Percentiles rank a stretch among this genome's conserved stretches.
Conservation (phyloP, 1,140 invertebrate species). For the Oscheius sp. region DNA sequence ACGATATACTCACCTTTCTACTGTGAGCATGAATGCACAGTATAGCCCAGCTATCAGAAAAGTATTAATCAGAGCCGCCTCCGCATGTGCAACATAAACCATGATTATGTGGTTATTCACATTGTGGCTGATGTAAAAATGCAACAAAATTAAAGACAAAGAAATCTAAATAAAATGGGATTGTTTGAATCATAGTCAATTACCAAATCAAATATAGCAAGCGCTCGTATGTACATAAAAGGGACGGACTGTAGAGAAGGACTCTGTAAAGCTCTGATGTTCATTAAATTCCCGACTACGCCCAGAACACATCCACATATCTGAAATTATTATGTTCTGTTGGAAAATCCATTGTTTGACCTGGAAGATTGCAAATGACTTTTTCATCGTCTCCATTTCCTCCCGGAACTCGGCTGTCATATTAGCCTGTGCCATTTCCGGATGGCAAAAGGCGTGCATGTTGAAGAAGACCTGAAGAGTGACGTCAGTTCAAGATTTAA, state of each 20-base stretch:
- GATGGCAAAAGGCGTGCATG: slow-evolving; percentile 8
- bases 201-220: slow-evolving; percentile 58
- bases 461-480: background rate
- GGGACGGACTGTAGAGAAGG: slow-evolving; percentile 56
- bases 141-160: slow-evolving; percentile 47
- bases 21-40: slow-evolving; percentile 56
- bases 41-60: slow-evolving; percentile 60
- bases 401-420: background rate
- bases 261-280: slow-evolving; percentile 50
- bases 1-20: slow-evolving; percentile 50
- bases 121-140: slow-evolving; percentile 39
- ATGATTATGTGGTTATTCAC: slow-evolving; percentile 8
- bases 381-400: background rate
- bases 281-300: slow-evolving; percentile 53
- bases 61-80: slow-evolving; percentile 55
- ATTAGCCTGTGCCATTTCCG: background rate
- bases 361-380: background rate
- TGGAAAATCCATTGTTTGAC: background rate
- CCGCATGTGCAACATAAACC: slow-evolving; percentile 36
- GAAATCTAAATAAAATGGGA: slow-evolving; percentile 40
- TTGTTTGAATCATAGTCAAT: background rate
- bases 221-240: slow-evolving; percentile 56
- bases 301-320: slow-evolving; percentile 50
- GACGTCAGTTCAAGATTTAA: too few species aligned
- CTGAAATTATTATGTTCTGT: slow-evolving; percentile 22